Base-by-base conservation (phyloP, 2,888 invertebrate species). In the Chaetogeoica ovagalla region DNA sequence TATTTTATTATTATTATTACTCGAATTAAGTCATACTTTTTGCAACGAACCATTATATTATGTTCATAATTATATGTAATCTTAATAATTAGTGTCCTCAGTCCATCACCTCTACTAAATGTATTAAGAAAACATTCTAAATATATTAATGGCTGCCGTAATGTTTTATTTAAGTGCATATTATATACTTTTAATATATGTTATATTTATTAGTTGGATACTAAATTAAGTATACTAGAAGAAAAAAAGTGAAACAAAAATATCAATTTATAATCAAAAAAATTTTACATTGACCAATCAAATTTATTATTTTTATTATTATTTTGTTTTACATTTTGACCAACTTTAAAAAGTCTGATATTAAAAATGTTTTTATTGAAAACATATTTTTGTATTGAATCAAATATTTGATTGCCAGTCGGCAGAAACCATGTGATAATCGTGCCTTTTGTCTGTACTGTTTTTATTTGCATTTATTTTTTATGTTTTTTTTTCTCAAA, bases 391-490 rank as follows among this genome's bases (percentile, higher is more conserved):
- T 77, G 52, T 77, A 76, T 76, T 76, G 39, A 76, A 48, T 69
- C 68, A 68, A 48, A 77, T 70, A 65, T 71, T 48, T 79, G 57
- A 77, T 69, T 79, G 79, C 79, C 70, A 55, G 70, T 63, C 23
- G 79, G 79, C 71, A 79, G 79, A 79, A 71, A 79, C 63, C 63
- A 79, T 79, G 79, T 79, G 79, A 79, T 79, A 79, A 71, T 79
- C 70, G 79, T 79, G 79, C 63, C 79, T 79, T 79, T 57, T 71
- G 63, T 79, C 79, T 79, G 62, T 70, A 57, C 60, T 77, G 63
- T 79, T 55, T 48, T 71, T 63, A 70, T 69, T 70, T 63, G 79
- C 79, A 79, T 79, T 79, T 79, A 79, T 79, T 79, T 69, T 69
- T 15, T 37, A 52, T 60, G 43, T 52, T 74, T 63, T 69, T 23